Evolutionary conservation across 2,113 vertebrate genomes (phyloP), one percentile per base, ranked within the genome.

Genomic region (Leptobrachium ailaonicum): DNA sequence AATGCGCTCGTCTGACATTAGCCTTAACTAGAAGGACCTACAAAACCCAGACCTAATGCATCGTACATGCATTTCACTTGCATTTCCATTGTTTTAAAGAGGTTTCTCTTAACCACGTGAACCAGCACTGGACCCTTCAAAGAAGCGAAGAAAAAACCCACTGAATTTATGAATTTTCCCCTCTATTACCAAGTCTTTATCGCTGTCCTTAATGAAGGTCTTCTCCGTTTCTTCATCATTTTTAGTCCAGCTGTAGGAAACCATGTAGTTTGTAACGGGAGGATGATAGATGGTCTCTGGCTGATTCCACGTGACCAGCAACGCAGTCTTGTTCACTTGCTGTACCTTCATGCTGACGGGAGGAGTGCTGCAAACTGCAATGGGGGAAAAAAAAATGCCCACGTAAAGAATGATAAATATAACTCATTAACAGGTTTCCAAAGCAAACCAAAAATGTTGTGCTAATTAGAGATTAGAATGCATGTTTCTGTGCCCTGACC

Each of bases 191-290:
- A 98, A 90, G 85, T 95, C 96, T 86, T 97, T 96, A 87, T 95
- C 94, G 67, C 95, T 96, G 78, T 96, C 95, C 80, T 97, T 98
- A 4, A 95, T 92, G 80, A 97, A 96, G 0, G 96, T 98, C 87
- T 98, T 96, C 86, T 99, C 97, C 56, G 96, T 98, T 84, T 96
- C 95, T 2, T 97, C 96, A 60, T 99, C 96, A 0, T 98, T 96
- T 89, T 95, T 95, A 68, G 95, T 95, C 97, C 97, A 99, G 91
- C 97, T 99, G 84, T 99, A 99, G 63, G 97, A 98, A 85, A 99
- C 93, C 90, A 96, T 92, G 89, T 96, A 99, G 89, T 95, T 97
- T 86, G 96, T 94, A 88, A 98, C 96, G 0, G 97, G 97, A 0
- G 96, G 96, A 79, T 98, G 96, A 88, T 98, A 99, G 90, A 94